Base-by-base conservation (phyloP, 1,140 invertebrate genomes). In the Calycopis cecrops region DNA sequence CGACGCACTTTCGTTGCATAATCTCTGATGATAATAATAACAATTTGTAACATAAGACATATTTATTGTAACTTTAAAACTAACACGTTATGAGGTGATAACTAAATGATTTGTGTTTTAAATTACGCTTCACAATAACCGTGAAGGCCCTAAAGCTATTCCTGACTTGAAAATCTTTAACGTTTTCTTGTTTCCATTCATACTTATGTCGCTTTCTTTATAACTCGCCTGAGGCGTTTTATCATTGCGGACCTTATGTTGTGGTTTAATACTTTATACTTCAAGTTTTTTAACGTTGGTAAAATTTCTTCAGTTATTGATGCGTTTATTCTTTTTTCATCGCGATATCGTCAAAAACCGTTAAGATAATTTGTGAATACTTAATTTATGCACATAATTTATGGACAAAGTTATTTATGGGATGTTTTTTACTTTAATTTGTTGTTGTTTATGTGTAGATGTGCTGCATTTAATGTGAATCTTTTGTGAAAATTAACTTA, bases 1-100 rank as follows among this genome's bases (percentile, higher is more conserved):
- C 74, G 73, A 77, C 79, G 76, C 76, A 79, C 73, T 73, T 69
- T 62, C 59, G 67, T 81, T 86, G 67, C 77, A 79, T 73, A 81
- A 81, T 59, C 62, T 73, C 12, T 33, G 18, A 28, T 44, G 52
- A 53, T 53, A 53, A 51, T 44, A 33, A 44, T 44, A 53, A 53
- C 28, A 44, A 0, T 42, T 12, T 33, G 37, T 34, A 33, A 21
- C 35, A 52, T n/a, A 33, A 42, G 12, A 28, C 35, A 12, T 14
- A 42, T 14, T 6, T 17, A 44, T 17, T 16, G 8, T 40, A 40
- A 40, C 3, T 44, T 44, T 17, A 9, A 9, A 44, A 44, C 40
- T 44, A 44, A 16, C 9, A 44, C 40, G 14, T 12, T 28, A 28
- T 3, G n/a, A 40, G 21, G 21, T 28, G 21, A 2, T 28, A 28